Percentiles rank a stretch among this genome's conserved stretches.
Evolutionary conservation across 2,113 vertebrate genomes (phyloP).

Genomic region (Pelusios castaneus): DNA sequence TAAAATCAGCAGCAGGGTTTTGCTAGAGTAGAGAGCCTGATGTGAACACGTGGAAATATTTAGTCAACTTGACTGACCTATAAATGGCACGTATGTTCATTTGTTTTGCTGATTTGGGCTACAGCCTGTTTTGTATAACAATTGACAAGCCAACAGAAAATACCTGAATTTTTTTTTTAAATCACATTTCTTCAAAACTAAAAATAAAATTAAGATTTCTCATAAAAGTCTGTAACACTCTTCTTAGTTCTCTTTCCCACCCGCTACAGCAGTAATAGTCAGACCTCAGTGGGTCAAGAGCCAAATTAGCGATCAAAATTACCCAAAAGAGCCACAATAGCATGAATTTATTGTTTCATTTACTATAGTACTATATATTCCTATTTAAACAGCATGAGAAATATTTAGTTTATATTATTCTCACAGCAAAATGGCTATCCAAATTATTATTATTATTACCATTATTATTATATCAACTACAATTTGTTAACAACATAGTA

Average conservation of each 20-base stretch:
- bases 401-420: background rate
- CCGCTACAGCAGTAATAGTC: background rate
- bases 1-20: fast-evolving
- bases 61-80: background rate
- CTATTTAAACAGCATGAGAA: background rate
- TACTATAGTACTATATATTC: background rate
- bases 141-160: background rate
- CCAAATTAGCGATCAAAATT: background rate
- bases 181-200: background rate
- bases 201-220: background rate
- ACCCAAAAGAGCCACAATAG: background rate
- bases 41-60: fast-evolving
- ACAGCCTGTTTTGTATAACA: background rate
- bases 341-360: background rate
- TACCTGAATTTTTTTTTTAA: no score
- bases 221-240: background rate
- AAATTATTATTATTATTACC: background rate
- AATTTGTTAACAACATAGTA: background rate
- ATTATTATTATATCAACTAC: background rate
- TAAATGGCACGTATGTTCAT: fast-evolving
- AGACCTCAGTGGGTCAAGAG: background rate
- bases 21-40: background rate
- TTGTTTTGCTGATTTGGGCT: background rate
- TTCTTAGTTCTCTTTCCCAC: background rate
- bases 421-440: background rate